Base-by-base conservation (phyloP, 2,113 vertebrate species). In the Atrichornis clamosus region DNA sequence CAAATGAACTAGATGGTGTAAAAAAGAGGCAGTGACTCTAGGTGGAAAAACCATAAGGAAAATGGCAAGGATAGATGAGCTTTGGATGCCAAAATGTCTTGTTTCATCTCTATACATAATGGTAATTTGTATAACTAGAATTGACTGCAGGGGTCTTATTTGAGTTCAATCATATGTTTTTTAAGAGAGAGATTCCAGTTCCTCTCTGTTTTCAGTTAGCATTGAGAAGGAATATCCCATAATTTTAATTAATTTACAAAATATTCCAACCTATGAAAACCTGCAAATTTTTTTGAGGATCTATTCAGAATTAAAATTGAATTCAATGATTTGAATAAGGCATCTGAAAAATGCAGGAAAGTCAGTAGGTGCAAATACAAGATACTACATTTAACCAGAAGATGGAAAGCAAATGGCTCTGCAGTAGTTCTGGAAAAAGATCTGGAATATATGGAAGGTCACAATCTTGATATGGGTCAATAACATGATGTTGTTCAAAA, bases 141-240 rank as follows among this genome's bases (percentile, higher is more conserved):
- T 70, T 75, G 47, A 50, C 67, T 68, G 33, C 33, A 63, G n/a
- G 7, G 7, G 0, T 69, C 79, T 69, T 62, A 39, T 39, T 17
- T 0, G 0, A 75, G 13, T 53, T 68, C 2, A 5, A 14, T 19
- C 10, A 19, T 22, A 33, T 3, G 7, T 2, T 60, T 88, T 65
- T 74, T 76, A 41, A 73, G 10, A 62, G 19, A 50, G 37, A 76
- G 2, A 58, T 77, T 89, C 52, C 46, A 78, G n/a, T 53, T 67
- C 5, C 47, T 39, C 7, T 52, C 4, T 56, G 9, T 37, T 81
- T 81, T 89, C 35, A 39, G 13, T 32, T 24, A 53, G 15, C 11
- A 58, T 5, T 67, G 28, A 87, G 18, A 55, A 68, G 13, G 22
- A 30, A 67, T 46, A 87, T 23, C 7, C 4, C 21, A 37, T 11